Evolutionary conservation across 2,113 vertebrate species (phyloP).

Genomic region (Clupea harengus): DNA sequence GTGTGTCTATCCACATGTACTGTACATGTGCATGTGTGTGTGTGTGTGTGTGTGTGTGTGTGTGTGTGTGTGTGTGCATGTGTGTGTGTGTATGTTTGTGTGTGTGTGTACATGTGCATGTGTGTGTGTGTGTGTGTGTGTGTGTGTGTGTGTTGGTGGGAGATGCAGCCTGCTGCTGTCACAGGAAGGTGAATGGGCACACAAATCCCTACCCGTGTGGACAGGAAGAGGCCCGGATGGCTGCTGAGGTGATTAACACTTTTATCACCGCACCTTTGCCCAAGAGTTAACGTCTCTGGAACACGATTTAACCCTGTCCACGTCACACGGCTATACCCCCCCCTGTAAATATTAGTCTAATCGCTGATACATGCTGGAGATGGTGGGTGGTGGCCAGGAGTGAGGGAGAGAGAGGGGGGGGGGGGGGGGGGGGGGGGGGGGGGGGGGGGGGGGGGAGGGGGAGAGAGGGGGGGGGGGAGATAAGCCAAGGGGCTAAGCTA

Average conservation of each 20-base stretch:
- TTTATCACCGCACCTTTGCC: slow-evolving; percentile 57
- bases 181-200: background rate
- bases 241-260: slow-evolving; percentile 71
- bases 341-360: slow-evolving; percentile 59
- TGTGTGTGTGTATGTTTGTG: background rate
- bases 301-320: slow-evolving; percentile 40
- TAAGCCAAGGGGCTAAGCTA: slow-evolving; percentile 58
- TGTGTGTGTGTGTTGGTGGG: slow-evolving; percentile 23
- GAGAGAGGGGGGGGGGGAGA: slow-evolving; percentile 39
- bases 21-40: background rate
- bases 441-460: background rate
- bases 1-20: too few species aligned
- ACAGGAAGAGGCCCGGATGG: slow-evolving; percentile 43
- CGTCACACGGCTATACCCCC: background rate
- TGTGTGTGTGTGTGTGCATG: too few species aligned
- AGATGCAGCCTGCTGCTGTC: too few species aligned
- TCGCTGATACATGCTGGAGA: slow-evolving; percentile 45
- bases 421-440: background rate
- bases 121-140: background rate
- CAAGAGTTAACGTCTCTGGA: slow-evolving; percentile 41
- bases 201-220: slow-evolving; percentile 29
- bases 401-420: slow-evolving; percentile 19
- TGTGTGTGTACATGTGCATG: background rate
- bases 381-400: slow-evolving; percentile 18
- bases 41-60: too few species aligned